Evolutionary conservation across 2,888 invertebrate species (phyloP), one percentile per base, ranked within the genome.

Genomic region (Catotricha subobsoleta): DNA sequence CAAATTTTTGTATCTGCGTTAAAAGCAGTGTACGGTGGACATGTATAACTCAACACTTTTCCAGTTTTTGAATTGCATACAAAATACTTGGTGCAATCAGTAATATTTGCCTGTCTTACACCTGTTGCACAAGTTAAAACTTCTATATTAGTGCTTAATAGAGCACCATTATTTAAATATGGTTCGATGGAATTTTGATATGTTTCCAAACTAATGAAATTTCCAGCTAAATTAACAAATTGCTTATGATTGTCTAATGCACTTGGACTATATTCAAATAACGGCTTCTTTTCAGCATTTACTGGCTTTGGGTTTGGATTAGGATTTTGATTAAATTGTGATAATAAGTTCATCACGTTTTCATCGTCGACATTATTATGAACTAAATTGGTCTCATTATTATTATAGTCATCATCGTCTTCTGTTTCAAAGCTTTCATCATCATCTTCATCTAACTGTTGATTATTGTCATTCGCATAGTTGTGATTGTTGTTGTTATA

Each of bases 31-130:
- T 57, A 61, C 2, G 56, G 52, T 0, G 68, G 67, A 46, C 68
- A 68, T 2, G 60, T 54, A 48, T 67, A 68, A 15, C 64, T 60
- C 5, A 59, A 48, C 1, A 67, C 54, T 23, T 54, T 55, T 7
- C 63, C 59, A 39, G 58, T 60, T 45, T 57, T 59, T 20, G 60
- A 60, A 46, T 65, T 64, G 48, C 68, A 68, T 1, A 63, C 62
- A 46, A 65, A 68, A 45, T 68, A 68, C 21, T 57, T 65, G 2
- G 57, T 60, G 44, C 68, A 68, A 41, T 67, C 65, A 1, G 67
- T 67, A n/a, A 44, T 48, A 48, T 68, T 68, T 2, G 65, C 57
- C 28, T 67, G 58, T 2, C 68, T 57, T 4, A 65, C 52, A 1
- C 64, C 65, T 8, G 56, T 47, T 16, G 58, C 57, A 43, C 68